Percentiles rank a stretch among this genome's conserved stretches.
These are phyloP conservation scores for Chrosomus eos DNA, from an alignment of 2,797 vertebrate genomes.

Conservation along the genomic window DNA sequence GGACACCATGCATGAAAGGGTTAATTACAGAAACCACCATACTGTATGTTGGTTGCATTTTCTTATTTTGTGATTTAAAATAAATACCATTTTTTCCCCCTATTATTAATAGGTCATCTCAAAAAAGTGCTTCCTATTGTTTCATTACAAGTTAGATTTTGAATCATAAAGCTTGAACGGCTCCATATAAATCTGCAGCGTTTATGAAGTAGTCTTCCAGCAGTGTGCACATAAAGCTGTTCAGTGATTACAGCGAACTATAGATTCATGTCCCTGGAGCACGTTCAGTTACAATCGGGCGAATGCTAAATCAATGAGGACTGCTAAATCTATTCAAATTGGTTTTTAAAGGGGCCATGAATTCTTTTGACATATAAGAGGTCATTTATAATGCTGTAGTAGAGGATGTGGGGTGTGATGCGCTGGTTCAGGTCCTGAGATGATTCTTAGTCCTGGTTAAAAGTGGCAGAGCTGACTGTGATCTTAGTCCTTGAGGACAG, in stretches of 20 bases:
- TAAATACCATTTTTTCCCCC: not conserved
- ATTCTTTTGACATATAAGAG: not conserved
- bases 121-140: not conserved
- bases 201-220: not conserved
- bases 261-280: constrained; percentile 2
- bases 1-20: not conserved
- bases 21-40: not conserved
- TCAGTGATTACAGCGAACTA: constrained; percentile 16
- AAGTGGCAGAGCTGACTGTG: not conserved
- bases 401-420: not conserved
- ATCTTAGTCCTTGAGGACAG: not conserved
- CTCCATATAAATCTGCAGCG: not conserved
- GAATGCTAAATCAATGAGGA: not conserved
- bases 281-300: not conserved
- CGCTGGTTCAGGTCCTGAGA: not conserved
- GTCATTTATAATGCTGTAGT: not conserved
- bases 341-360: not conserved
- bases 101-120: not conserved
- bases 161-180: not conserved
- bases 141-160: not conserved
- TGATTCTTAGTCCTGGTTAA: not conserved
- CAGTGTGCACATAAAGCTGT: not conserved
- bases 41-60: not conserved
- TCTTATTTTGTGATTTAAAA: not conserved
- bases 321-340: not conserved